A percentile compares a stretch with the other conserved stretches of the same genome.
phyloP scores from a whole-genome alignment of 2,888 invertebrate species.

The Apantesis nais region DNA sequence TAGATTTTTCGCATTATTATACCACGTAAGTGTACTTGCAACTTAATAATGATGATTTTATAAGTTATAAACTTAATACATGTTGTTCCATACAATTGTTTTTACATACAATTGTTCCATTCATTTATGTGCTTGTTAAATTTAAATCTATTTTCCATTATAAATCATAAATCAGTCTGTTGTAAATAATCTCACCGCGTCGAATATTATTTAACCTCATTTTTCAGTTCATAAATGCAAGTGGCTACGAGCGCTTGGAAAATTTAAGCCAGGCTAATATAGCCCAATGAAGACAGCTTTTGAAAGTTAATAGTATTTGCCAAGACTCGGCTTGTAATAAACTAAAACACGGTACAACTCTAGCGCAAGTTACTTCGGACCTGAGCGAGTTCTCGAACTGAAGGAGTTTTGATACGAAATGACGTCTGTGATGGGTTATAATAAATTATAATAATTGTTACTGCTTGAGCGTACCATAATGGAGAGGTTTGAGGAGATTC shows the following conservation, averaged over 20 bases:
- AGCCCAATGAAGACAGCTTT: not conserved
- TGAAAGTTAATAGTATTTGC: slow-evolving; percentile 5
- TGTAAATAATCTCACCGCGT: not conserved
- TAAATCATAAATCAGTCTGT: not conserved
- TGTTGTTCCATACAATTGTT: no score
- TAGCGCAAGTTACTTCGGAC: not conserved
- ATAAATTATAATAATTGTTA: no score
- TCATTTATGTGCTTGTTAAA: not conserved
- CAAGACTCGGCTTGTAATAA: not conserved
- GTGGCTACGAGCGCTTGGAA: not conserved
- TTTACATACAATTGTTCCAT: not conserved
- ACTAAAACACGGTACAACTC: not conserved
- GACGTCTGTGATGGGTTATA: not conserved
- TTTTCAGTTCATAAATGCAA: not conserved
- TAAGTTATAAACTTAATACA: not conserved
- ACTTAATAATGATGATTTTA: not conserved
- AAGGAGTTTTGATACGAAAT: not conserved
- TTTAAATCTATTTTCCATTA: not conserved
- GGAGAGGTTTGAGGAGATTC: not conserved
- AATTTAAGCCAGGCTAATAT: not conserved
- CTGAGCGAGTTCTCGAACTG: not conserved
- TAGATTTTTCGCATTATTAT: not conserved
- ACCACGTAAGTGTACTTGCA: not conserved
- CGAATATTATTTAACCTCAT: not conserved
- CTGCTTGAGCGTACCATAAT: not conserved